Evolutionary conservation across 2,797 vertebrate genomes (phyloP), one percentile per base, ranked within the genome.

Genomic region (Paramormyrops hopkinsi): DNA sequence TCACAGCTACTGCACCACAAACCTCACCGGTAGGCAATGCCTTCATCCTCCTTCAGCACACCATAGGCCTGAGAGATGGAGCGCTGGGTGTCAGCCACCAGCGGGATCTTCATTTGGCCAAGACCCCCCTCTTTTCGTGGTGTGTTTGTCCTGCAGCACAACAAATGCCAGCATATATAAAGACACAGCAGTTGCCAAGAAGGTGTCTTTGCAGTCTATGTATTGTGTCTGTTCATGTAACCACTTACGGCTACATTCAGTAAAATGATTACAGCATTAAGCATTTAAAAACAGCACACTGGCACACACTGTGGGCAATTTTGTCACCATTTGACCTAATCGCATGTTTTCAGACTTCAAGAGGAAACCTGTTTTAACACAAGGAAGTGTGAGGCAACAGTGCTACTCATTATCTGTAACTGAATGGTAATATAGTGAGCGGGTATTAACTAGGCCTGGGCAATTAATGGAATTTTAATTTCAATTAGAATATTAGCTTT

Each of bases 1-100:
- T 41, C 37, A 44, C 1, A 0, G 37, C 73, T 19, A 25, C 82
- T 44, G 3, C 17, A 41, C 44, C 82, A 50, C 9, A 19, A 56
- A 54, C 1, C 86, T 65, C 93, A 99, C 99, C 99, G 97, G 96
- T 96, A 99, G 12, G 99, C 97, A 88, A 99, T 97, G 37, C 98
- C 98, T 93, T 99, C 97, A 14, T 99, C 98, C 88, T 97, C 97
- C 92, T 99, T 99, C 62, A 99, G 94, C 33, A 99, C 96, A 0
- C 98, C 98, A 11, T 99, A 99, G 46, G 98, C 97, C 92, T 94
- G 94, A 91, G 98, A 95, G 94, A 99, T 98, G 88, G 91, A 94
- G 88, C 94, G 97, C 1, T 95, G 96, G 0, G 95, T 96, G 94
- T 99, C 99, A 46, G 98, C 97, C 9, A 99, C 92, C 91, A 99